Conservation (phyloP, 2,797 vertebrate species). For the Synanceia verrucosa region DNA sequence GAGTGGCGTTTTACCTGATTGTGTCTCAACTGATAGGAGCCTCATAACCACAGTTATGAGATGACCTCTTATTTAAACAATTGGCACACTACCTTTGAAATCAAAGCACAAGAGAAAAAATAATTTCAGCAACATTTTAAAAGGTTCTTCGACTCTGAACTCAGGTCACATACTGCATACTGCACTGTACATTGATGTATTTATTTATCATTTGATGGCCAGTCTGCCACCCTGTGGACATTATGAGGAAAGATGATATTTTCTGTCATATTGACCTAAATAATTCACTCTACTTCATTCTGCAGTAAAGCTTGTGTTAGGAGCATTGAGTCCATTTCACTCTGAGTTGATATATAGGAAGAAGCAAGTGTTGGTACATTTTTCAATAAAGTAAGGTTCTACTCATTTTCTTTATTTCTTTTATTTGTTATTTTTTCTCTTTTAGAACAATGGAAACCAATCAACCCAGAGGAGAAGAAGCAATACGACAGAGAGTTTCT, state of each 20-base stretch:
- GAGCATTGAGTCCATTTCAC: neutral
- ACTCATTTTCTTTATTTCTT: neutral
- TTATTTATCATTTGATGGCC: neutral
- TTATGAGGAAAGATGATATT: neutral
- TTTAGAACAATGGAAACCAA: slow-evolving; percentile 93
- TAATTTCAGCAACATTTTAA: neutral
- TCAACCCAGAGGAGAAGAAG: slow-evolving; percentile 95
- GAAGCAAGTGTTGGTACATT: too few relatives aligned
- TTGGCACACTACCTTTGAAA: neutral
- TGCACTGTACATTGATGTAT: neutral
- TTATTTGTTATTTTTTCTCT: neutral
- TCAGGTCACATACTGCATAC: neutral
- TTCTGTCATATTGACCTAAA: neutral
- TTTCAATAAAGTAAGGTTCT: neutral
- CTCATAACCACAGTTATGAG: slow-evolving; percentile 13
- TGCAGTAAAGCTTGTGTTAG: neutral
- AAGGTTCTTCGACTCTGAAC: neutral
- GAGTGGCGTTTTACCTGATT: slow-evolving; percentile 7
- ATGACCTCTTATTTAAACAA: neutral
- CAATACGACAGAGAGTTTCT: slow-evolving; percentile 95
- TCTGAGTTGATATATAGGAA: too few relatives aligned
- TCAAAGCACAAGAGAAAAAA: neutral
- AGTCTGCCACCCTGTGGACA: slow-evolving; percentile 27
- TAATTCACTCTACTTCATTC: neutral
- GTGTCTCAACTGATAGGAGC: neutral